A percentile compares a stretch with the other conserved stretches of the same genome.
Evolutionary conservation across 2,113 vertebrate genomes (phyloP).

Genomic region (Indri indri): DNA sequence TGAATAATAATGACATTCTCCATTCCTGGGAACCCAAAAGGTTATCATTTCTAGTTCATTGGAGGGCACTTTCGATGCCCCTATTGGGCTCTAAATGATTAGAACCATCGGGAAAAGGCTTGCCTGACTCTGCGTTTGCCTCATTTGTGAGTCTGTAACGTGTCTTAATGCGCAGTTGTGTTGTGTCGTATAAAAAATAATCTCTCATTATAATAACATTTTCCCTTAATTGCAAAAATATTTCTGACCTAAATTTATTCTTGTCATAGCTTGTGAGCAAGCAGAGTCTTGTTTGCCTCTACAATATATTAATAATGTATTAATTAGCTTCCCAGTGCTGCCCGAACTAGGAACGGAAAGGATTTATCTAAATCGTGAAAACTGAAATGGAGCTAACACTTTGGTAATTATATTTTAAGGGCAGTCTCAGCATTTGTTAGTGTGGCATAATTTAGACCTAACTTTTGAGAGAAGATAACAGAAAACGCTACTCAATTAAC

Average conservation of each 20-base stretch:
- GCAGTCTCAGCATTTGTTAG: conserved; percentile 21
- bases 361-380: conserved; percentile 65
- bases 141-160: neutral
- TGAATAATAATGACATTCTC: neutral
- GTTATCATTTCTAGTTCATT: neutral
- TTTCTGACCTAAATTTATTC: conserved; percentile 71
- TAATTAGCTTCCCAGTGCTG: conserved; percentile 58
- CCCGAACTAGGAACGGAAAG: conserved; percentile 61
- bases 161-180: neutral
- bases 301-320: conserved; percentile 59
- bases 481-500: conserved; percentile 32
- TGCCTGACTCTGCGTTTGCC: neutral
- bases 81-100: neutral
- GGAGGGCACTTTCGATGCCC: neutral
- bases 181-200: neutral
- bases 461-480: conserved; percentile 12
- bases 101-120: neutral
- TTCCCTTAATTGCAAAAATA: conserved; percentile 62
- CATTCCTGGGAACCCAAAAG: neutral
- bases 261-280: conserved; percentile 51
- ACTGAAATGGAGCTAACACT: neutral
- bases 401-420: conserved; percentile 64
- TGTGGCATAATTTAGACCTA: neutral
- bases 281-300: conserved; percentile 34
- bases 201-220: conserved; percentile 57